Conservation (phyloP, 2,888 invertebrate species). For the Eucera pruinosa region DNA sequence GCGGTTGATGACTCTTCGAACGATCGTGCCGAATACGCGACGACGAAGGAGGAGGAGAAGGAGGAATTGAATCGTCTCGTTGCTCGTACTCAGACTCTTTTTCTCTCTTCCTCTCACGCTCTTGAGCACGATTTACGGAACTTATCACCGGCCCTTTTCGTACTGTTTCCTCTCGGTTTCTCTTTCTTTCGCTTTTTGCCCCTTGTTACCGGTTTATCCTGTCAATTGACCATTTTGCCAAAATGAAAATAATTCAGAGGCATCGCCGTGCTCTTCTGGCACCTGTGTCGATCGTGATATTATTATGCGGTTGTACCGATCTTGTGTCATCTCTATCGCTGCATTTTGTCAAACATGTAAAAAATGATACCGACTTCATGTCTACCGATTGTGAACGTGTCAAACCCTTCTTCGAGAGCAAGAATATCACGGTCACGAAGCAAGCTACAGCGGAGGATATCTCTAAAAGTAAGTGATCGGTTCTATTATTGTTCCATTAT, state of each 20-base stretch:
- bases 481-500: not conserved
- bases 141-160: slow-evolving; percentile 15
- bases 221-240: slow-evolving; percentile 49
- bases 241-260: slow-evolving; percentile 64
- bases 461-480: slow-evolving; percentile 73
- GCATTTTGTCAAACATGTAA: slow-evolving; percentile 61
- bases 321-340: slow-evolving; percentile 73
- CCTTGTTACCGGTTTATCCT: slow-evolving; percentile 9
- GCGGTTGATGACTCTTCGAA: slow-evolving; percentile 66
- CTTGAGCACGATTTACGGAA: slow-evolving; percentile 39
- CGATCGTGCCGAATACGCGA: slow-evolving; percentile 61
- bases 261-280: slow-evolving; percentile 45
- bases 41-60: slow-evolving; percentile 29
- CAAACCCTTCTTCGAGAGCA: slow-evolving; percentile 75
- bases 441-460: slow-evolving; percentile 49
- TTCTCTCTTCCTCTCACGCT: slow-evolving; percentile 3
- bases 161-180: slow-evolving; percentile 14
- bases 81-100: slow-evolving; percentile 25
- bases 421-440: slow-evolving; percentile 72
- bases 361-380: slow-evolving; percentile 49
- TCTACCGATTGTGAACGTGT: slow-evolving; percentile 71
- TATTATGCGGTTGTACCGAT: slow-evolving; percentile 64
- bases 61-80: slow-evolving; percentile 47
- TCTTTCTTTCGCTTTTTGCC: slow-evolving; percentile 1
- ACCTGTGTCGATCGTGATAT: slow-evolving; percentile 61